A percentile compares a stretch with the other conserved stretches of the same genome.
phyloP scores from a whole-genome alignment of 2,113 vertebrate species.

The Erpornis zantholeuca region DNA sequence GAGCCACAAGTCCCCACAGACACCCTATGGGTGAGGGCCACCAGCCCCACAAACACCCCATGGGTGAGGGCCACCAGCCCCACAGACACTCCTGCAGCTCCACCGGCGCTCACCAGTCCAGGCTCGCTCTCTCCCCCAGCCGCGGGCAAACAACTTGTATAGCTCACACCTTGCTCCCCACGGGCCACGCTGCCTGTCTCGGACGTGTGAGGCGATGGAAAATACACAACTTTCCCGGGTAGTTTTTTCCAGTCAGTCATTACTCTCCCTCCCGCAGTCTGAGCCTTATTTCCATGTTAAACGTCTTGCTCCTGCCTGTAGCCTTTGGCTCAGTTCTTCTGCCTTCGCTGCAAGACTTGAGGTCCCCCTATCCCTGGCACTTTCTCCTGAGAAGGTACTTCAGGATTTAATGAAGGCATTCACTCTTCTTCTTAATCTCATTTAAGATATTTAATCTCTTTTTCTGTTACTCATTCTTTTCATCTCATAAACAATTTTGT shows the following conservation, averaged over 20 bases:
- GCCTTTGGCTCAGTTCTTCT: slow-evolving; percentile 27
- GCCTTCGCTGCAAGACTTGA: not conserved
- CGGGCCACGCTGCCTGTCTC: not conserved
- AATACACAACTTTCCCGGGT: not conserved
- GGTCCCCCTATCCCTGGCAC: not conserved
- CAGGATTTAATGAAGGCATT: slow-evolving; percentile 5
- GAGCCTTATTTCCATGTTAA: slow-evolving; percentile 22
- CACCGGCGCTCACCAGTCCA: rapidly evolving
- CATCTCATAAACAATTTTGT: not conserved
- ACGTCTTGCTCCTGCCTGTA: slow-evolving; percentile 5
- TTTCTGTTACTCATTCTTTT: not conserved
- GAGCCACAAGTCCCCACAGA: not conserved
- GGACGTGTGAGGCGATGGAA: slow-evolving; percentile 48
- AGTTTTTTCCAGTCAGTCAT: slow-evolving; percentile 58
- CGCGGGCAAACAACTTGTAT: not conserved
- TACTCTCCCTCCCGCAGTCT: not conserved
- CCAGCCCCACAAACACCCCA: rapidly evolving
- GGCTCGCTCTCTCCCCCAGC: not conserved
- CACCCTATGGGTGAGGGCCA: not conserved
- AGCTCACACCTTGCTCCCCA: slow-evolving; percentile 8
- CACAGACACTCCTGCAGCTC: rapidly evolving
- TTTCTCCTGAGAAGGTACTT: not conserved
- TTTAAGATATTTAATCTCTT: not conserved
- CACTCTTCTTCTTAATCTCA: slow-evolving; percentile 5
- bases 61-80: not conserved